Base-by-base conservation (phyloP, 23 tunicate species). In the Ciona savignyi region DNA sequence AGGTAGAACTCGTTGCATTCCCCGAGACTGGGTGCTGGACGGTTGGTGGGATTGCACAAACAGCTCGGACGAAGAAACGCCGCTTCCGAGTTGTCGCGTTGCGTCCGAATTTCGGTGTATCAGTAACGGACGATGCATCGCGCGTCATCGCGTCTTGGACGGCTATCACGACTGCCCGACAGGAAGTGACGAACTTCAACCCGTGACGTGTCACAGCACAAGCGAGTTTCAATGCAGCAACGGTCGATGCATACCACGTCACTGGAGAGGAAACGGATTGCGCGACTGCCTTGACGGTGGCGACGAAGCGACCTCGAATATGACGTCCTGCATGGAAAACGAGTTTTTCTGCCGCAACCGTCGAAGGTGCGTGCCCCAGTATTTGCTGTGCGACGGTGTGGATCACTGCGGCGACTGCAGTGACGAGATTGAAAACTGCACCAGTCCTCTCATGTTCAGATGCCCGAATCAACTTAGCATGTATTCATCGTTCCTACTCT, bases 271-370 rank as follows among this genome's bases (percentile, higher is more conserved):
- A 23, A 69, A 77, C 64, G 63, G 81, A 35, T 27, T 77, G 62
- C 32, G n/a, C 62, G 56, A 77, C 74, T 77, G 81, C 67, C 60
- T 56, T 2, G 81, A 77, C 27, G 67, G 81, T 23, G 67, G 81
- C n/a, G 81, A 77, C 27, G 81, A 77, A 66, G 32, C 67, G 2
- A n/a, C n/a, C n/a, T n/a, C n/a, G 81, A 31, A 68, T 70, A 66
- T 63, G 35, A n/a, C n/a, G n/a, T n/a, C n/a, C n/a, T n/a, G n/a
- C n/a, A n/a, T n/a, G n/a, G n/a, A n/a, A n/a, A n/a, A n/a, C n/a
- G n/a, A n/a, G n/a, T n/a, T n/a, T n/a, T n/a, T n/a, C n/a, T n/a
- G n/a, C n/a, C n/a, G n/a, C n/a, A n/a, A n/a, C n/a, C n/a, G n/a
- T n/a, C n/a, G n/a, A n/a, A n/a, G n/a, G n/a, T n/a, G n/a, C n/a